These are phyloP conservation scores for Thermophis baileyi DNA, from an alignment of 2,113 vertebrate species.

Conservation along the genomic window DNA sequence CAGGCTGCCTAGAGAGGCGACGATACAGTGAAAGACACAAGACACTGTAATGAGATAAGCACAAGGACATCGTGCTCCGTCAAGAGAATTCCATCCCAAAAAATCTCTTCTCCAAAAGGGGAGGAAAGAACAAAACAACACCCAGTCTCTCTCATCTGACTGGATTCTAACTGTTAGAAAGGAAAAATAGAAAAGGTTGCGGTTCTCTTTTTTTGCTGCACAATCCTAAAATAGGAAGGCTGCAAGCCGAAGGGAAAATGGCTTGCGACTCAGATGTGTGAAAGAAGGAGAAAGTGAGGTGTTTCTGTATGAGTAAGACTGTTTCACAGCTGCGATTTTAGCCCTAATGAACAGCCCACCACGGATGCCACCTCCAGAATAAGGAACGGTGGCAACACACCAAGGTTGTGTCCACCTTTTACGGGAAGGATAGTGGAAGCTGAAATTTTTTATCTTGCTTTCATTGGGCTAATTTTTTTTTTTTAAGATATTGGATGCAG, in stretches of 20 bases:
- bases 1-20: not conserved
- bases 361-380: not conserved
- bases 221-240: not conserved
- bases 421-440: not conserved
- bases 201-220: not conserved
- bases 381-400: not conserved
- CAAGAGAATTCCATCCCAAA: not conserved
- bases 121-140: not conserved
- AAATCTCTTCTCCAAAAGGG: not conserved
- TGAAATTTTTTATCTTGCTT: conserved; percentile 33
- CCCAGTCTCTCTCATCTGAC: not conserved
- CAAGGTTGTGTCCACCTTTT: not conserved
- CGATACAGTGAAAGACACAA: not conserved
- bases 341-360: not conserved
- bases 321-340: not conserved
- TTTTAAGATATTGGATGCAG: not conserved
- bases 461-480: conserved; percentile 12
- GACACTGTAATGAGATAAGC: not conserved
- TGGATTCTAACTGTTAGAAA: not conserved
- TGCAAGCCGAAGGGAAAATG: not conserved
- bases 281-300: not conserved
- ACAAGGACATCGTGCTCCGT: not conserved
- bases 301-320: not conserved
- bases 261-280: not conserved
- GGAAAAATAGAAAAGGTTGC: not conserved